Conservation (phyloP, 2,888 invertebrate species). For the Rhyacophila evoluta region DNA sequence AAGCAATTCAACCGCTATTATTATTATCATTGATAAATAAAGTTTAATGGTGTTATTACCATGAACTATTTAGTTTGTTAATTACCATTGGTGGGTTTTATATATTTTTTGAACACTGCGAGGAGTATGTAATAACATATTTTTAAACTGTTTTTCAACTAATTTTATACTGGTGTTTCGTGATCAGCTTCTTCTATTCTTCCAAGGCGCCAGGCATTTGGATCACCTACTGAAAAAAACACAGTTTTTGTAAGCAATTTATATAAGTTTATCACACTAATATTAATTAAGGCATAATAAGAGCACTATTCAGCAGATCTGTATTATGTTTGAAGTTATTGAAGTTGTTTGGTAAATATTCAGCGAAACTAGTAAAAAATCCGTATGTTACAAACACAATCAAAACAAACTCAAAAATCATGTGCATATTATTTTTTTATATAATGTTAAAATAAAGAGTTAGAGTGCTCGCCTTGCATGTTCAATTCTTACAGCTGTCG, state of each 20-base stretch:
- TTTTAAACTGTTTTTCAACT: background rate
- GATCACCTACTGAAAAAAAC: conserved; percentile 73
- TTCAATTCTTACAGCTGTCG: too few relatives aligned
- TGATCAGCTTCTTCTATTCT: conserved; percentile 85
- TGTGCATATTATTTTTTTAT: too few relatives aligned
- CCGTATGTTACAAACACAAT: too few relatives aligned
- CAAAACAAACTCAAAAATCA: too few relatives aligned
- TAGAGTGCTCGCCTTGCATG: too few relatives aligned
- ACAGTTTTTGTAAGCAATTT: background rate
- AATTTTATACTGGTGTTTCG: conserved; percentile 79
- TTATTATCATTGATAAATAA: conserved; percentile 9
- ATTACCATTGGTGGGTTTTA: background rate
- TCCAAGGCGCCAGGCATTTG: conserved; percentile 84
- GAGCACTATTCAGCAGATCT: too few relatives aligned
- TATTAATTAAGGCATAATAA: too few relatives aligned
- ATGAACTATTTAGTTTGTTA: background rate
- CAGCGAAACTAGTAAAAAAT: too few relatives aligned
- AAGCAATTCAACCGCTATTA: conserved; percentile 1
- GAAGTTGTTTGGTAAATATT: too few relatives aligned
- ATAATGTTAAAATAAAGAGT: too few relatives aligned
- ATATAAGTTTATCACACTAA: background rate
- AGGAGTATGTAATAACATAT: background rate
- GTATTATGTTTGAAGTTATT: too few relatives aligned
- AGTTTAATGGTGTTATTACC: background rate
- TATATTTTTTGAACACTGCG: background rate